Evolutionary conservation across 2,888 invertebrate genomes (phyloP), one percentile per base, ranked within the genome.

Genomic region (Nymphalis c-album): DNA sequence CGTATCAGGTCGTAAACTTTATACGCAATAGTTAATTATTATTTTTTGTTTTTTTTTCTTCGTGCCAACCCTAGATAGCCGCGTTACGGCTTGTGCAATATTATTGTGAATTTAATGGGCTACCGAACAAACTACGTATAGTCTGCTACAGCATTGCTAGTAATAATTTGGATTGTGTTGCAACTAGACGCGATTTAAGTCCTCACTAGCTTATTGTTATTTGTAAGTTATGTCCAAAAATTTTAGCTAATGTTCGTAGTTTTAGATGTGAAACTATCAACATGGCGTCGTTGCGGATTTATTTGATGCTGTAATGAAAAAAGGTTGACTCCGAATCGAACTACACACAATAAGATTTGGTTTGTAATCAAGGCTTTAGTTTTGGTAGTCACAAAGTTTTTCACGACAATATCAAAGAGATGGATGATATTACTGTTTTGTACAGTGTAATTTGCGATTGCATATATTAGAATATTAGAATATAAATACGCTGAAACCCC

Each of bases 211-310:
- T 50, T 60, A 61, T 68, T 57, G 57, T 66, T 48, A 13, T 40
- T n/a, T n/a, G 63, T 70, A 67, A 70, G 64, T 70, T 67, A 64
- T 67, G 48, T 64, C 64, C 61, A 64, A 66, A 66, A 69, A 63
- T 55, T 61, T 63, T 47, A 48, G 51, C 47, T 26, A 50, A 61
- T 48, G 48, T 31, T 2, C 13, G n/a, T 47, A 58, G 67, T 68
- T 68, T 64, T 64, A 35, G 35, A 60, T 45, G 57, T 61, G 58
- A 64, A 57, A 60, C 50, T 59, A 35, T 59, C 48, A 16, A 59
- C 18, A 10, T 22, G 8, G 5, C 18, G 45, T 18, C 16, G 20
- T 40, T 58, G 13, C 10, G n/a, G 45, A 35, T 57, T 16, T 58
- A 35, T 35, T n/a, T 8, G 17, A 3, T 20, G 2, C 8, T 45